phyloP scores from a whole-genome alignment of 2,888 invertebrate genomes.

The Acrobasis consociella region DNA sequence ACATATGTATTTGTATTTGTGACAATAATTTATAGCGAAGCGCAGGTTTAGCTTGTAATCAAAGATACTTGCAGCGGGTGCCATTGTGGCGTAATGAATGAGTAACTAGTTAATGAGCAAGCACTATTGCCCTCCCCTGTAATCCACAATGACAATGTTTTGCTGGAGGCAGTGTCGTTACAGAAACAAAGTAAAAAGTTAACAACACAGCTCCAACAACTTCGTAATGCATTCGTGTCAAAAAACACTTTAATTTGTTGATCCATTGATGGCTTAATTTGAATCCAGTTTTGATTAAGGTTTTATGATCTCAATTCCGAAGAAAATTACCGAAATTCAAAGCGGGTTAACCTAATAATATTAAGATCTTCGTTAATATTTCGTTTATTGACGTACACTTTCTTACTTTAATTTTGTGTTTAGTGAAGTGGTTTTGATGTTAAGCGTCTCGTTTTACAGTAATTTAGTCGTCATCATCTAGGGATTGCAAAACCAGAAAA shows the following conservation, averaged over 20 bases:
- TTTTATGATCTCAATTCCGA: conserved; percentile 45
- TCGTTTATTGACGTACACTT: background rate
- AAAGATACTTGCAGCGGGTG: conserved; percentile 29
- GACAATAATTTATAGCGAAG: conserved; percentile 31
- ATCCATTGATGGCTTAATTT: conserved; percentile 49
- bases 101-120: conserved; percentile 49
- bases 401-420: background rate
- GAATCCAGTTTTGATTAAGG: conserved; percentile 34
- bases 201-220: conserved; percentile 44
- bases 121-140: conserved; percentile 43
- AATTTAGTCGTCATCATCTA: too few relatives aligned
- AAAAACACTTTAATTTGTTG: conserved; percentile 45
- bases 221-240: conserved; percentile 34
- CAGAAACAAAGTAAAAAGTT: conserved; percentile 47
- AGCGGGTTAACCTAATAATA: conserved; percentile 11
- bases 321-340: conserved; percentile 32
- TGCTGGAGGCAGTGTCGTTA: conserved; percentile 54
- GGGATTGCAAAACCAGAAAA: too few relatives aligned
- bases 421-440: background rate
- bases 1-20: conserved; percentile 32
- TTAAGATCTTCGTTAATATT: conserved; percentile 30
- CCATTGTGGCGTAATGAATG: conserved; percentile 45
- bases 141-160: conserved; percentile 46
- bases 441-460: background rate
- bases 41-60: conserved; percentile 46